These are phyloP conservation scores for Siphlonurus alternatus DNA, from an alignment of 2,888 invertebrate species.

Conservation along the genomic window DNA sequence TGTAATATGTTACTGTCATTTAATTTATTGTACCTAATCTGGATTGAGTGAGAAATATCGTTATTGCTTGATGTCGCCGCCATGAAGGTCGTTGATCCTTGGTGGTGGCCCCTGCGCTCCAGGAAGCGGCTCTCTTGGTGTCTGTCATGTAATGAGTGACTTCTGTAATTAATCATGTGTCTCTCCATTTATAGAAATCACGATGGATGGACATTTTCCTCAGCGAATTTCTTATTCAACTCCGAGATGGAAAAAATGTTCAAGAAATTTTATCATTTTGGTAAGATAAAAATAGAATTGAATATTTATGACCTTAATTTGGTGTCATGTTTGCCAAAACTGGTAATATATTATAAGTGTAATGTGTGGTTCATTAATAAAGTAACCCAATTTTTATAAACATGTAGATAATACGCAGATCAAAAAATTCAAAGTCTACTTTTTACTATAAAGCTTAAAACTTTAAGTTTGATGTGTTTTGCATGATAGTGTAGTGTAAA, in stretches of 20 bases:
- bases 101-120: background rate
- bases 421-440: too few relatives aligned
- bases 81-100: too few relatives aligned
- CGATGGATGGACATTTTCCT: constrained; percentile 47
- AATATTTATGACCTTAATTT: background rate
- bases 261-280: constrained; percentile 41
- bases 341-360: too few relatives aligned
- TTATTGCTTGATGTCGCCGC: too few relatives aligned
- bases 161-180: background rate
- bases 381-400: background rate
- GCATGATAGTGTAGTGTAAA: too few relatives aligned
- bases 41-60: too few relatives aligned
- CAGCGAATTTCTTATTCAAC: constrained; percentile 39
- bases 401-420: too few relatives aligned
- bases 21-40: too few relatives aligned
- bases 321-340: background rate
- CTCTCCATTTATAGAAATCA: constrained; percentile 36
- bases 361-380: background rate
- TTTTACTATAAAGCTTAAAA: too few relatives aligned
- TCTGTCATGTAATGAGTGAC: background rate
- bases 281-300: constrained; percentile 25
- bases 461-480: too few relatives aligned
- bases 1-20: too few relatives aligned
- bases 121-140: background rate
- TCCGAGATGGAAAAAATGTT: constrained; percentile 37